Base-by-base conservation (phyloP, 2,113 vertebrate species). In the Atrichornis clamosus region DNA sequence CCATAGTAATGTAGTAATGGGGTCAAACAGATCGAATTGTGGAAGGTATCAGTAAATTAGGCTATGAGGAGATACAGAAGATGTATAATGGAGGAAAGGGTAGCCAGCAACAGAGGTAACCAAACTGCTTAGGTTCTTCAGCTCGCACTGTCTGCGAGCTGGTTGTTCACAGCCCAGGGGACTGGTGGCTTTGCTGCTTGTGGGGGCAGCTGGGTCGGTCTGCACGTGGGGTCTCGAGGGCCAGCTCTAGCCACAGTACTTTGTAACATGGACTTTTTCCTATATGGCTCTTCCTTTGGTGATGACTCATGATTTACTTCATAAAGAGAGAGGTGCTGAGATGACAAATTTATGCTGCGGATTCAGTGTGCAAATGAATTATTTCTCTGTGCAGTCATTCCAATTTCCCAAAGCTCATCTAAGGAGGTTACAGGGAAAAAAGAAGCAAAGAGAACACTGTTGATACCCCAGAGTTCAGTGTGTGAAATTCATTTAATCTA, bases 151-250 rank as follows among this genome's bases (percentile, higher is more conserved):
- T 37, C 28, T 30, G 12, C 30, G 47, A 53, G 33, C n/a, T 52
- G 33, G 35, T 2, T n/a, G 12, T 21, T 78, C 60, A 8, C 46
- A 75, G 37, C 46, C 69, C 62, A n/a, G 9, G 15, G 44, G 56
- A 35, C 62, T 85, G 53, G 13, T 12, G 50, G 46, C 89, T 73
- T 1, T 27, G 62, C 76, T 79, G 47, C 67, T 46, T 33, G 55
- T 47, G 55, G 47, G 33, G 46, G 15, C 52, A 68, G 41, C 9
- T 2, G 58, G 37, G 11, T 78, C 30, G 10, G 11, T 17, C 37
- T 21, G 60, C 32, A 9, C 13, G 17, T 0, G 0, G 16, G 14
- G 64, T 69, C 19, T 24, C 1, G 0, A 28, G 42, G 21, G 30
- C 64, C 64, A 50, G 18, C 46, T 87, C 15, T 28, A 60, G 37